Conservation (phyloP, 2,113 vertebrate genomes). For the Ophthalmolycus amberensis region DNA sequence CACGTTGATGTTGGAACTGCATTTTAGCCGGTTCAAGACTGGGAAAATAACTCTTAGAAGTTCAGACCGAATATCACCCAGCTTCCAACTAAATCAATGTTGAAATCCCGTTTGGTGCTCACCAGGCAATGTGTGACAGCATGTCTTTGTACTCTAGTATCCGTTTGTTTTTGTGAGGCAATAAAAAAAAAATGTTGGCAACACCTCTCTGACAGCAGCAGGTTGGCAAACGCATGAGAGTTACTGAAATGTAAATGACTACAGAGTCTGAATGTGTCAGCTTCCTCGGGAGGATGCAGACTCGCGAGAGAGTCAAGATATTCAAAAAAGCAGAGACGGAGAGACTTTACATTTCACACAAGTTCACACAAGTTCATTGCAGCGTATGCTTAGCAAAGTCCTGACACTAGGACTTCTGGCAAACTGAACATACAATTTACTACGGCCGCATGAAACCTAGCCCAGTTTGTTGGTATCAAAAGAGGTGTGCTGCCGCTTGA, state of each 20-base stretch:
- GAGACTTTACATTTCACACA: constrained; percentile 23
- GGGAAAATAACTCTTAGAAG: neutral
- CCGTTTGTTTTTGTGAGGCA: constrained; percentile 38
- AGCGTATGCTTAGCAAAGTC: constrained; percentile 38
- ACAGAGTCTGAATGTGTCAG: constrained; percentile 26
- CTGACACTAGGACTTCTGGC: constrained; percentile 25
- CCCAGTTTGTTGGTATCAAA: constrained; percentile 46
- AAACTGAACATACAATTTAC: constrained; percentile 10
- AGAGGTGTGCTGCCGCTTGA: constrained; percentile 24
- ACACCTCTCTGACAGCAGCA: constrained; percentile 38
- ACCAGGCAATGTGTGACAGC: neutral
- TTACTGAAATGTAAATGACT: constrained; percentile 55
- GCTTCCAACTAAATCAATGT: neutral
- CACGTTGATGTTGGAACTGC: neutral
- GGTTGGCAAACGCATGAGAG: constrained; percentile 51
- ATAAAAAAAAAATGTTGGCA: constrained; percentile 35
- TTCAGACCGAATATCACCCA: neutral
- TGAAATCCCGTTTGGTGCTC: neutral
- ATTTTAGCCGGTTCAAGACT: neutral
- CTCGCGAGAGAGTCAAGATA: constrained; percentile 36
- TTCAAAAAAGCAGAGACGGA: constrained; percentile 25
- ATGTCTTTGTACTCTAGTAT: constrained; percentile 2
- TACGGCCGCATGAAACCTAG: constrained; percentile 19
- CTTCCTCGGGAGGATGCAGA: constrained; percentile 33
- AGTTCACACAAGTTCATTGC: constrained; percentile 47